These are phyloP conservation scores for Caranx melampygus DNA, from an alignment of 2,113 vertebrate genomes.

Conservation along the genomic window DNA sequence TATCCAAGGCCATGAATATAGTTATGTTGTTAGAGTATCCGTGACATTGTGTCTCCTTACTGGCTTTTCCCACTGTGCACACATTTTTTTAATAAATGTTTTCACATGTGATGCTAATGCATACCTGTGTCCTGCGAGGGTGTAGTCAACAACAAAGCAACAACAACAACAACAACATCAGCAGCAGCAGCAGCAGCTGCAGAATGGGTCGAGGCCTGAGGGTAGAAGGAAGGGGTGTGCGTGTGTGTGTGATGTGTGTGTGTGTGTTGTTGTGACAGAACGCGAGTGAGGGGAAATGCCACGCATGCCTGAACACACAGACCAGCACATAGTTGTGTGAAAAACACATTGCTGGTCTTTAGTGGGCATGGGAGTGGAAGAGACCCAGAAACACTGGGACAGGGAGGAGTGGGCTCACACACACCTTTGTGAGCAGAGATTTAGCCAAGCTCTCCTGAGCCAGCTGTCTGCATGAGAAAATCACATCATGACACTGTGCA, in stretches of 20 bases:
- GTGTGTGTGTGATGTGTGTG: constrained; percentile 32
- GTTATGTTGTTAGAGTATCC: constrained; percentile 6
- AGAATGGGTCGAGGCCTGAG: constrained; percentile 55
- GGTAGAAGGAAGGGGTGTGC: constrained; percentile 55
- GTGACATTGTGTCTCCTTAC: neutral
- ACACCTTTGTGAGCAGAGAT: constrained; percentile 72
- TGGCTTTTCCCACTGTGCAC: constrained; percentile 40
- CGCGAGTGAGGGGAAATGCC: constrained; percentile 85
- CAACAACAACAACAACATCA: constrained; percentile 63
- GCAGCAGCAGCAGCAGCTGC: constrained; percentile 62
- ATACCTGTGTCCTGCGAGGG: constrained; percentile 61
- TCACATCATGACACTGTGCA: constrained; percentile 46
- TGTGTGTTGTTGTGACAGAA: constrained; percentile 73
- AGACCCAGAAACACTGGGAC: constrained; percentile 65
- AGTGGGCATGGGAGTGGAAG: constrained; percentile 74
- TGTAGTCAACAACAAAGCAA: constrained; percentile 58
- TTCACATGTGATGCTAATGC: constrained; percentile 38
- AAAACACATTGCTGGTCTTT: constrained; percentile 80
- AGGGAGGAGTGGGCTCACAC: constrained; percentile 60
- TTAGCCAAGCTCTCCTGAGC: constrained; percentile 63
- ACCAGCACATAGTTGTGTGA: constrained; percentile 80
- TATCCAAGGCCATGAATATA: neutral
- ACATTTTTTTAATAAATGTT: constrained; percentile 44
- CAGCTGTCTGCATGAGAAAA: constrained; percentile 71
- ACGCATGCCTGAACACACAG: constrained; percentile 83